Percentiles rank a stretch among this genome's conserved stretches.
Evolutionary conservation across 2,113 vertebrate genomes (phyloP).

Genomic region (Hippotragus niger): DNA sequence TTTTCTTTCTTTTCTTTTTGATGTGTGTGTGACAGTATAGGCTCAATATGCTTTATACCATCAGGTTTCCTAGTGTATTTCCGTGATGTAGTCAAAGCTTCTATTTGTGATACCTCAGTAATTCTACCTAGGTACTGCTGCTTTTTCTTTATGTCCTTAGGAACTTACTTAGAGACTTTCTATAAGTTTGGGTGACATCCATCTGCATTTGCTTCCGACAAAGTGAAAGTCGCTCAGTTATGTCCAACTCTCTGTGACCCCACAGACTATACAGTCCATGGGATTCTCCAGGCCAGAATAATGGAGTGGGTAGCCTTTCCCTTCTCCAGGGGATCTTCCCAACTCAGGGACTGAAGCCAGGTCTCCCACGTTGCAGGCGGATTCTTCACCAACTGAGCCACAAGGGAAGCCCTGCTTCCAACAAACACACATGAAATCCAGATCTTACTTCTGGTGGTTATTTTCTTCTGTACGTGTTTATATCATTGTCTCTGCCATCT

Average conservation of each 20-base stretch:
- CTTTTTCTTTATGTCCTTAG: constrained; percentile 51
- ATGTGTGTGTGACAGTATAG: neutral
- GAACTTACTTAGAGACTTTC: constrained; percentile 40
- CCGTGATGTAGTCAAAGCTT: constrained; percentile 53
- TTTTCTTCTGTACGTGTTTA: constrained; percentile 46
- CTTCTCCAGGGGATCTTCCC: neutral
- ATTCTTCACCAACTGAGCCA: neutral
- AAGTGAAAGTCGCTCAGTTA: neutral
- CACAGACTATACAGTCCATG: neutral
- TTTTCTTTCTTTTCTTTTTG: neutral
- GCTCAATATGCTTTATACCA: neutral
- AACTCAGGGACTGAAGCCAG: neutral
- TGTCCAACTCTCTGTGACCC: neutral
- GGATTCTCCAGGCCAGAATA: neutral
- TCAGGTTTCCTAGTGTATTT: constrained; percentile 32
- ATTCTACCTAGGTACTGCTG: constrained; percentile 44
- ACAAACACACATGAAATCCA: constrained; percentile 50
- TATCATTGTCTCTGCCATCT: constrained; percentile 35
- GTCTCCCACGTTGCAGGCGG: rapidly evolving
- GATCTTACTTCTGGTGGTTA: constrained; percentile 56
- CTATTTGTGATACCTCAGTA: constrained; percentile 57
- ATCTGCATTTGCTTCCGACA: constrained; percentile 67
- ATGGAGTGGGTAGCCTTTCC: neutral
- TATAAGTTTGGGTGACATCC: neutral
- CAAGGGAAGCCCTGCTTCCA: constrained; percentile 28